Evolutionary conservation across 2,888 invertebrate species (phyloP).

Genomic region (Eupithecia abbreviata): DNA sequence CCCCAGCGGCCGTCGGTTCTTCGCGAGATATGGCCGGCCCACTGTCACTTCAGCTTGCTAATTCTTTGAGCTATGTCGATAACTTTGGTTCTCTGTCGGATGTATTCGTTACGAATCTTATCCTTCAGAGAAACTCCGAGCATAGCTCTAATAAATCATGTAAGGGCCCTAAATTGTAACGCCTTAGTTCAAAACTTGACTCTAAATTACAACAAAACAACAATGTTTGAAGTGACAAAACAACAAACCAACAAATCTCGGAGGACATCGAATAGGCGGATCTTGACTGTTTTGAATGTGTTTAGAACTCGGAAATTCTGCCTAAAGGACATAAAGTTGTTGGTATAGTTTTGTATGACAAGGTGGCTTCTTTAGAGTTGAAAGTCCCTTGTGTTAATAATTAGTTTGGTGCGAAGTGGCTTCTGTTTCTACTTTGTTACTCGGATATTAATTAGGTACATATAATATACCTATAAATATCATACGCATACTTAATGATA

Average conservation of each 20-base stretch:
- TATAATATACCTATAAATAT: no score
- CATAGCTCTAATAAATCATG: not conserved
- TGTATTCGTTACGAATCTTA: no score
- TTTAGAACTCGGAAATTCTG: constrained; percentile 1
- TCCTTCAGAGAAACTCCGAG: no score
- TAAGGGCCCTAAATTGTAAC: not conserved
- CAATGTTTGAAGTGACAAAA: constrained; percentile 39
- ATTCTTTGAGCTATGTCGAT: no score
- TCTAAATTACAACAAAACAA: constrained; percentile 19
- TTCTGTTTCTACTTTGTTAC: no score
- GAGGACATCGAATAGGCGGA: constrained; percentile 43
- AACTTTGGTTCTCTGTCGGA: no score
- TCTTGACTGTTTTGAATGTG: constrained; percentile 15
- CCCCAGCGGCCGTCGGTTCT: no score
- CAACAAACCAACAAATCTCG: constrained; percentile 40
- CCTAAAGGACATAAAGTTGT: not conserved
- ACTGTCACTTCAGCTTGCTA: no score
- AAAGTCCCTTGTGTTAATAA: constrained; percentile 1
- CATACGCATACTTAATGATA: no score
- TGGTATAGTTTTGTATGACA: constrained; percentile 2
- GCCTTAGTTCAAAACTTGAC: not conserved
- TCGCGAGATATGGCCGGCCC: no score
- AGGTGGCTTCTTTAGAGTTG: not conserved
- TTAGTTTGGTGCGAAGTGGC: not conserved
- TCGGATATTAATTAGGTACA: no score